Base-by-base conservation (phyloP, 35 echinoderm and acorn worm genomes). In the Holothuria glaberrima region DNA sequence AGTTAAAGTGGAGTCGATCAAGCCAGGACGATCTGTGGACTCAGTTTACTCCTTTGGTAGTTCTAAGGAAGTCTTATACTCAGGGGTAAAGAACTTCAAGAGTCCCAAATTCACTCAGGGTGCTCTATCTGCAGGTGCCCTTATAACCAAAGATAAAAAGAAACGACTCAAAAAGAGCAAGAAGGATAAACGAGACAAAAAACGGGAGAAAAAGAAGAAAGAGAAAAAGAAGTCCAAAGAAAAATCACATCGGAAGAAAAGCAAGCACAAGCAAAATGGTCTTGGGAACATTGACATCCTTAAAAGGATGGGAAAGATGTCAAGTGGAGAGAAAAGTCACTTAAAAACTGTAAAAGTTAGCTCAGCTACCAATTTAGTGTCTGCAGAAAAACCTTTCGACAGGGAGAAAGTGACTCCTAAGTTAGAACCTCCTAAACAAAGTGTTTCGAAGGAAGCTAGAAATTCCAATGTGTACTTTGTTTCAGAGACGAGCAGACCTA, bases 211-310 rank as follows among this genome's bases (percentile, higher is more conserved):
- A 54, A 88, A 86, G 56, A 68, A 59, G 73, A 91, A 91, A 50
- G 76, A 80, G 16, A 90, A 94, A 30, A 94, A 93, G 65, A 82
- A 91, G 69, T 59, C 71, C 30, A 94, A 94, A 62, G 92, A 91
- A 58, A 90, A 97, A 57, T 80, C 80, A 10, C 80, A 84, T 36
- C 54, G 80, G 0, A 84, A 92, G 60, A 95, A 88, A 68, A 89
- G 92, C 69, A 74, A 92, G 64, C 91, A 94, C 25, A 64, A 70
- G 35, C 81, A 92, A 79, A 90, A 90, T 36, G 88, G 31, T 30
- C 21, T 36, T 12, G 34, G 85, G 38, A 88, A 88, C 44, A 30
- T 73, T 29, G 69, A 73, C 4, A 35, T 38, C 69, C 18, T 73
- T 5, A 73, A 73, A 50, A 48, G 26, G 21, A 24, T 78, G 6